phyloP scores from a whole-genome alignment of 2,797 vertebrate genomes.

The Micromesistius poutassou region DNA sequence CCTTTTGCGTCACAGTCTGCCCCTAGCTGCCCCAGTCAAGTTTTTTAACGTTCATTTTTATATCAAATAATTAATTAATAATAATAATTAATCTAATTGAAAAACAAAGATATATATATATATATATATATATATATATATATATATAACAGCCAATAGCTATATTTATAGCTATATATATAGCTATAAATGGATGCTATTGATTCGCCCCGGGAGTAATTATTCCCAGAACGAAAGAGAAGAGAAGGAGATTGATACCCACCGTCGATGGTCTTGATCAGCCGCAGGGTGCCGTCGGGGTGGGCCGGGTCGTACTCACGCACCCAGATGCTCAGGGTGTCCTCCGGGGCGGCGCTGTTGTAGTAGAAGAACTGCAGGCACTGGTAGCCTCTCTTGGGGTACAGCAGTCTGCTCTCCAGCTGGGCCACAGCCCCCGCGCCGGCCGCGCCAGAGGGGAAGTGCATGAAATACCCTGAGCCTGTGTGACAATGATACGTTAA shows the following conservation, averaged over 20 bases:
- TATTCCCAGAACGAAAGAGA: background rate
- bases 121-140: too few species aligned
- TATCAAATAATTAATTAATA: too few species aligned
- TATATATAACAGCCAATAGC: too few species aligned
- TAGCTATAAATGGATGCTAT: too few species aligned
- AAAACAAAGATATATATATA: too few species aligned
- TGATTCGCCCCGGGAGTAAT: too few species aligned
- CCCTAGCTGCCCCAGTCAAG: too few species aligned
- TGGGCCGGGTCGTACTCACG: slow-evolving; percentile 72
- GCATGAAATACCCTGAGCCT: slow-evolving; percentile 91
- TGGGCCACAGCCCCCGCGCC: slow-evolving; percentile 56
- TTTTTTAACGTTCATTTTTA: too few species aligned
- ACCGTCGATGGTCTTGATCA: slow-evolving; percentile 77
- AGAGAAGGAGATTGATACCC: slow-evolving; percentile 16
- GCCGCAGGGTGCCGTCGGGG: slow-evolving; percentile 63
- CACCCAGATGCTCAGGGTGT: slow-evolving; percentile 75
- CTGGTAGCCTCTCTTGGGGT: slow-evolving; percentile 84
- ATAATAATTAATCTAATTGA: too few species aligned
- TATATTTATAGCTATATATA: too few species aligned
- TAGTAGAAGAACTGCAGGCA: slow-evolving; percentile 91
- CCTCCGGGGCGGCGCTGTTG: slow-evolving; percentile 69
- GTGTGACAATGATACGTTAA: slow-evolving; percentile 18
- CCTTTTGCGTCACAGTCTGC: too few species aligned
- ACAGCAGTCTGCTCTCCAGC: slow-evolving; percentile 83
- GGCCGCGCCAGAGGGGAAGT: slow-evolving; percentile 72